These are phyloP conservation scores for Steinernema carpocapsae DNA, from an alignment of 2,888 invertebrate species.

Conservation along the genomic window DNA sequence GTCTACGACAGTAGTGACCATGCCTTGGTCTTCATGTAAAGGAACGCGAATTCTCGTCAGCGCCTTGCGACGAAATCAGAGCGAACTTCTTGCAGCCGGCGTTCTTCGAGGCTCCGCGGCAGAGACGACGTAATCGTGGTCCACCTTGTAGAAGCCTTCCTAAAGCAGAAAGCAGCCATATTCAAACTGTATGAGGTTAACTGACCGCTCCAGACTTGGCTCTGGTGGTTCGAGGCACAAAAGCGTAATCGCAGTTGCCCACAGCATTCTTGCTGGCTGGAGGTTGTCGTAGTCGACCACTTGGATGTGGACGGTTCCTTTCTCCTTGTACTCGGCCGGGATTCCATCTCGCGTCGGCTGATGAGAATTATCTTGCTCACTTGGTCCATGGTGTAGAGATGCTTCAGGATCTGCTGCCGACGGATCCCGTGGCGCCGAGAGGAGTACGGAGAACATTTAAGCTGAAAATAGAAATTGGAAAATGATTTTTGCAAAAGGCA, in stretches of 20 bases:
- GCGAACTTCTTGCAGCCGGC: conserved; percentile 70
- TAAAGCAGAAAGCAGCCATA: conserved; percentile 43
- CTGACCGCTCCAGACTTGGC: conserved; percentile 71
- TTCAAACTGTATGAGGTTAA: not conserved
- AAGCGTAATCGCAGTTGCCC: conserved; percentile 71
- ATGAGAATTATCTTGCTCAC: conserved; percentile 2
- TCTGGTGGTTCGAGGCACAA: conserved; percentile 73
- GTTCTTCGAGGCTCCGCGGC: conserved; percentile 71
- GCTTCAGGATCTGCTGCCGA: conserved; percentile 6
- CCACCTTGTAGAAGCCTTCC: conserved; percentile 72
- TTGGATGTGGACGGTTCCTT: not conserved
- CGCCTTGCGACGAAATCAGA: conserved; percentile 71
- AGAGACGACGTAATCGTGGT: conserved; percentile 73
- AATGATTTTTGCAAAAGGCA: not conserved
- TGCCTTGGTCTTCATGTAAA: conserved; percentile 72
- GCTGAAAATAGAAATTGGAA: not conserved
- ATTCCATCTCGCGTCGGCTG: not conserved
- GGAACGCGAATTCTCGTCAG: conserved; percentile 71
- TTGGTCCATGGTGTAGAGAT: not conserved
- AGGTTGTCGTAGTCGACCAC: conserved; percentile 72
- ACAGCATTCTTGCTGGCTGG: conserved; percentile 71
- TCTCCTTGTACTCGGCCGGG: not conserved
- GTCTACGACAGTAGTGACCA: not conserved
- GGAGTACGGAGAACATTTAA: not conserved
- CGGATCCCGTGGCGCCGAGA: conserved; percentile 8